These are phyloP conservation scores for Pinctada fucata DNA, from an alignment of 2,888 invertebrate genomes.

Conservation along the genomic window DNA sequence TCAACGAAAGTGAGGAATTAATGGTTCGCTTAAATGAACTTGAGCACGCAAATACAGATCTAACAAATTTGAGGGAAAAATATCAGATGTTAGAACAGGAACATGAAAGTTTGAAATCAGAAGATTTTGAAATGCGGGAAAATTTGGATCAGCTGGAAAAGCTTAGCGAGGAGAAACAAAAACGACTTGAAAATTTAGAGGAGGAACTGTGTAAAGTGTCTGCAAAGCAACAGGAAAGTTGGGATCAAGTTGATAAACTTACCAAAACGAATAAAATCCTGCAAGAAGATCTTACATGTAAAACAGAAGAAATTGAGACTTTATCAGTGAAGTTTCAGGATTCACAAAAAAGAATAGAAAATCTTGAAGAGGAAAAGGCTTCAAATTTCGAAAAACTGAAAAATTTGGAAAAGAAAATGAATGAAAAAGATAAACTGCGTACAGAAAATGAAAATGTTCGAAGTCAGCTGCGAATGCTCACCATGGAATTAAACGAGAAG, in stretches of 20 bases:
- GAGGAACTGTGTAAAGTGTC: background rate
- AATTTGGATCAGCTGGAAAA: conserved; percentile 14
- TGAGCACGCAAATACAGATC: conserved; percentile 13
- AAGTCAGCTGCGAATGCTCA: conserved; percentile 14
- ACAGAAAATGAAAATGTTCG: conserved; percentile 5
- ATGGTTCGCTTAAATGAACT: conserved; percentile 21
- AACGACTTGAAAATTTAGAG: conserved; percentile 11
- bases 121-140: background rate
- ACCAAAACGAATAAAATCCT: background rate
- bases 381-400: background rate
- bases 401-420: background rate
- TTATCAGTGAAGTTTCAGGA: background rate
- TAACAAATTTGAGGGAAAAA: conserved; percentile 12
- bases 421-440: conserved; percentile 6
- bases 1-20: conserved; percentile 22
- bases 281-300: background rate
- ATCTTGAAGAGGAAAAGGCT: background rate
- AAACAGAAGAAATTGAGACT: conserved; percentile 6
- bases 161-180: conserved; percentile 15
- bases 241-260: background rate
- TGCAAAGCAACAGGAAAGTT: background rate
- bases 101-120: conserved; percentile 18
- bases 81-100: conserved; percentile 31
- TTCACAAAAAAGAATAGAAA: background rate
- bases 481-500: conserved; percentile 14